Evolutionary conservation across 2,797 vertebrate genomes (phyloP), one percentile per base, ranked within the genome.

Genomic region (Enteromius paludinosus): DNA sequence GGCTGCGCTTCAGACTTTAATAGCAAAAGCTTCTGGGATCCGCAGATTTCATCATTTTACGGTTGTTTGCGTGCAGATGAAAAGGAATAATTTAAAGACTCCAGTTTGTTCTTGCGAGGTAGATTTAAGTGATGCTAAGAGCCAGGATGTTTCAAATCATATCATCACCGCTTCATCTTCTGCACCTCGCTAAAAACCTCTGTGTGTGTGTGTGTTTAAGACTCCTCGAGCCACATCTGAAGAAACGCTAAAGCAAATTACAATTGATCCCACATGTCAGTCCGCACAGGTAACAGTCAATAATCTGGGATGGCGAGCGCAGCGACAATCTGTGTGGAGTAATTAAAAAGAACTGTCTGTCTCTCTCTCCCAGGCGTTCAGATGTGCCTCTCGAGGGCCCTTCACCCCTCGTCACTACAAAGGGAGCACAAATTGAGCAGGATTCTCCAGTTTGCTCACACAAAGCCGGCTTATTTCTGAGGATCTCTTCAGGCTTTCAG

Each of bases 381-480:
- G 54, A 61, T 56, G 35, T 11, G 41, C 25, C 68, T 69, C 74
- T 83, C 78, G 61, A 54, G 66, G 68, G 76, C 52, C 47, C 80
- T 78, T 71, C 45, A 62, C 66, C 81, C 62, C 64, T 72, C 49
- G 18, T 64, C 72, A 38, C 82, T 83, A 84, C 76, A 81, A 82
- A 86, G 76, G 72, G 62, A 85, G 82, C 79, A 79, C 82, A 85
- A 85, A 87, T 45, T 83, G 87, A 75, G 45, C 68, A n/a, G 81
- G 84, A 81, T 86, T 70, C 83, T 77, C 72, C 43, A 87, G 90
- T 90, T 91, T 92, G 90, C 89, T 89, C 88, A 90, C 89, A 92
- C 92, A 93, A 94, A 93, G 91, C 91, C 87, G 90, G 38, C 88
- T 70, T 90, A 90, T 93, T 93, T 90, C 87, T 85, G 73, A 84